Conservation (phyloP, 2,888 invertebrate species). For the Dynastes tityus region DNA sequence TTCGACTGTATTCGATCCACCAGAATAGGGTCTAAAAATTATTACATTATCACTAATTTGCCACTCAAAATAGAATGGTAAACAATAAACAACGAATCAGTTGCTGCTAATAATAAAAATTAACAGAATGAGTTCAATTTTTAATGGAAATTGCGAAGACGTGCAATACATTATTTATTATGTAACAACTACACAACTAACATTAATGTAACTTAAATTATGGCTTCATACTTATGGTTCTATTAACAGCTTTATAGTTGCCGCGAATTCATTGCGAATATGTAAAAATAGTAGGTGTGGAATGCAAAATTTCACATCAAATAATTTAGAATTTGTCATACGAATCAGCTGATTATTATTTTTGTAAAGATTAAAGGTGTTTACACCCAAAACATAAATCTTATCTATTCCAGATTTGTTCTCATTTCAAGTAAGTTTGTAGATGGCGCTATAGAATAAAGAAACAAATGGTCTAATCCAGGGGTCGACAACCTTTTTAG, state of each 20-base stretch:
- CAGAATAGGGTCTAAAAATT: constrained; percentile 52
- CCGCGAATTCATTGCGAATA: not conserved
- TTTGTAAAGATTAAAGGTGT: not conserved
- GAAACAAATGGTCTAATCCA: too few species aligned
- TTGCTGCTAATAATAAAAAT: not conserved
- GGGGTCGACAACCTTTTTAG: too few species aligned
- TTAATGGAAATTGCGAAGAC: not conserved
- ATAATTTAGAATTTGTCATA: constrained; percentile 39
- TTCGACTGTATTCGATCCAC: constrained; percentile 59
- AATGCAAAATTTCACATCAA: not conserved
- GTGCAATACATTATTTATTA: too few species aligned
- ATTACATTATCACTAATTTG: constrained; percentile 2
- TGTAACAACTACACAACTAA: too few species aligned
- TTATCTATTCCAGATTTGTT: not conserved
- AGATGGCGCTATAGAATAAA: too few species aligned
- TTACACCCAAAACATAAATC: not conserved
- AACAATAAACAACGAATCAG: not conserved
- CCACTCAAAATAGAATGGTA: not conserved
- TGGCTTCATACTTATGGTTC: not conserved
- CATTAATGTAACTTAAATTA: too few species aligned
- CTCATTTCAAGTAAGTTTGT: not conserved
- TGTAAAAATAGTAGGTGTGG: not conserved
- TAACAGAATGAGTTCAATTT: not conserved
- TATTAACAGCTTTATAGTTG: not conserved
- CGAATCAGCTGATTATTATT: constrained; percentile 27